Percentiles rank a stretch among this genome's conserved stretches.
Evolutionary conservation across 2,113 vertebrate genomes (phyloP).

Genomic region (Osmerus eperlanus): DNA sequence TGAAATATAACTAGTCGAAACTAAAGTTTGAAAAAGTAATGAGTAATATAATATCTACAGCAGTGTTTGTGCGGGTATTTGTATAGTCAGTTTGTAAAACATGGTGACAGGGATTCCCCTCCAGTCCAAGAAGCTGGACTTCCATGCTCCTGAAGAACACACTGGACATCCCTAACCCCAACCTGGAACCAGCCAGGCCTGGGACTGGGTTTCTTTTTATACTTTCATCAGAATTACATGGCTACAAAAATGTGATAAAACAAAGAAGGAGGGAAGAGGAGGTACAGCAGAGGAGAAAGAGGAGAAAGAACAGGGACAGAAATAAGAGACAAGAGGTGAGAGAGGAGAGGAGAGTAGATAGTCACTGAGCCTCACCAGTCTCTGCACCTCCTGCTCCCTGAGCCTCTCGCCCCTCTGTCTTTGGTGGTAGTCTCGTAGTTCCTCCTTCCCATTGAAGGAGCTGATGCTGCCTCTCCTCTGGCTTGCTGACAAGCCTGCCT

Average conservation of each 20-base stretch:
- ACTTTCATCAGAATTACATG: too few species aligned
- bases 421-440: slow-evolving; percentile 91
- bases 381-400: slow-evolving; percentile 96
- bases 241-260: too few species aligned
- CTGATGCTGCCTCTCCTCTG: slow-evolving; percentile 92
- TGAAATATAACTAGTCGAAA: too few species aligned
- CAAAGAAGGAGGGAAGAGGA: too few species aligned
- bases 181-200: too few species aligned
- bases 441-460: slow-evolving; percentile 89
- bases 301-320: too few species aligned
- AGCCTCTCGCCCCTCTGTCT: slow-evolving; percentile 90
- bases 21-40: neutral
- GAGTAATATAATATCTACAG: slow-evolving; percentile 10
- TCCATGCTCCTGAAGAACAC: neutral
- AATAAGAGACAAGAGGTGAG: too few species aligned
- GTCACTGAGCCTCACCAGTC: slow-evolving; percentile 78
- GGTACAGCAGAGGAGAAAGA: too few species aligned
- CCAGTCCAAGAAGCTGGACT: neutral
- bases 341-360: too few species aligned
- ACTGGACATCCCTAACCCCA: too few species aligned
- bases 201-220: too few species aligned
- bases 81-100: slow-evolving; percentile 2
- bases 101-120: neutral
- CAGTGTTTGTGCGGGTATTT: neutral
- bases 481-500: slow-evolving; percentile 58